A percentile compares a stretch with the other conserved stretches of the same genome.
Conservation (phyloP, 2,888 invertebrate genomes). For the Alitta virens region DNA sequence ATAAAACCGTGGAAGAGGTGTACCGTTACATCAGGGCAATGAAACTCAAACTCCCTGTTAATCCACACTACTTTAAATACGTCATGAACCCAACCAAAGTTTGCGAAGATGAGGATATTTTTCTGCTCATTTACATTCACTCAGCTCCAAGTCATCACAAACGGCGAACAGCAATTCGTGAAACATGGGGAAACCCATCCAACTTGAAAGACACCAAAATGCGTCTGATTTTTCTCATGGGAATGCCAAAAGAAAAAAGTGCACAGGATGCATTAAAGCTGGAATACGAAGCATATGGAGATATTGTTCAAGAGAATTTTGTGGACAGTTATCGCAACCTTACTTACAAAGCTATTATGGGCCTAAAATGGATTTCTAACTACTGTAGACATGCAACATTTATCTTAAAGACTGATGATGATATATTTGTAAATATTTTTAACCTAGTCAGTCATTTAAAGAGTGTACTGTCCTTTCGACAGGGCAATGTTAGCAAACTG, state of each 20-base stretch:
- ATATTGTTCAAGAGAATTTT: conserved; percentile 55
- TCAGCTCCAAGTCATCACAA: conserved; percentile 47
- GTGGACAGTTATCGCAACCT: conserved; percentile 58
- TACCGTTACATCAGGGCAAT: conserved; percentile 19
- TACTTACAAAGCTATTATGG: conserved; percentile 58
- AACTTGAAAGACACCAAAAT: conserved; percentile 33
- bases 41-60: conserved; percentile 25
- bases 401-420: conserved; percentile 59
- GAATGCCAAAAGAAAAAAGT: conserved; percentile 32
- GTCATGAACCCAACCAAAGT: conserved; percentile 36
- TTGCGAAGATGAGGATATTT: conserved; percentile 31
- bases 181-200: conserved; percentile 50
- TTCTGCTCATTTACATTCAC: conserved; percentile 47
- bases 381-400: conserved; percentile 50
- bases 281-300: conserved; percentile 48
- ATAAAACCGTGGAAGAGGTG: conserved; percentile 20
- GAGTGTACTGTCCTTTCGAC: background rate
- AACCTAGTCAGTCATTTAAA: conserved; percentile 31
- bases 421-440: conserved; percentile 60
- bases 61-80: conserved; percentile 41
- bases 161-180: conserved; percentile 45
- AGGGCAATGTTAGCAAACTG: conserved; percentile 12
- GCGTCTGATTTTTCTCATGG: conserved; percentile 51
- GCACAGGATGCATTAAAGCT: conserved; percentile 40
- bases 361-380: conserved; percentile 54